Conservation (phyloP, 2,888 invertebrate species). For the Lottia gigantea region DNA sequence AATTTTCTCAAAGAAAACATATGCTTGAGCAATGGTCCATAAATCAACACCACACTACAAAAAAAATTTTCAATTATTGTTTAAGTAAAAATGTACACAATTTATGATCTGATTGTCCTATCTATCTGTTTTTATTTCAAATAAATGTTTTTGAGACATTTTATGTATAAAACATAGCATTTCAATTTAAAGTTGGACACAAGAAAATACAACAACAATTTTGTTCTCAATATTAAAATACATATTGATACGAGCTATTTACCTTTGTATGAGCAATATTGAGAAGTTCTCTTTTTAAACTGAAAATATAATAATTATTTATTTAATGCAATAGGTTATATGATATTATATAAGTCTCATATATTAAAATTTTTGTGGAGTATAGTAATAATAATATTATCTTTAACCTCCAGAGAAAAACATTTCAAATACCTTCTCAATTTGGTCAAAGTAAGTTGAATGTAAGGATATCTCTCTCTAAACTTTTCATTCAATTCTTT, state of each 20-base stretch:
- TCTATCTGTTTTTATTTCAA: too few species aligned
- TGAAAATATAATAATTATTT: constrained; percentile 65
- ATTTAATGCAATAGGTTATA: too few species aligned
- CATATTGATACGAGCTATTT: constrained; percentile 16
- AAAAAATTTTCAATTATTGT: neutral
- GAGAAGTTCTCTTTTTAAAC: constrained; percentile 92
- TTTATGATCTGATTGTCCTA: neutral
- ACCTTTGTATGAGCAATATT: constrained; percentile 61
- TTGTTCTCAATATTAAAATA: too few species aligned
- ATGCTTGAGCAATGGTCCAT: constrained; percentile 93
- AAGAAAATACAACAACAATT: too few species aligned
- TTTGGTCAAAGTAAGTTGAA: constrained; percentile 94
- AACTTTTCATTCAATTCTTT: constrained; percentile 98
- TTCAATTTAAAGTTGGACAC: too few species aligned
- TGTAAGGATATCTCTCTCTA: constrained; percentile 91
- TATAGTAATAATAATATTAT: too few species aligned
- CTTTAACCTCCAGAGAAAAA: too few species aligned
- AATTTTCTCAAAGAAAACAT: constrained; percentile 98
- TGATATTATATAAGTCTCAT: too few species aligned
- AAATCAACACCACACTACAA: constrained; percentile 80
- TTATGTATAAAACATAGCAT: neutral
- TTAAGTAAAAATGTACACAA: neutral
- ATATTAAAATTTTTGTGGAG: too few species aligned
- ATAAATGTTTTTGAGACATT: neutral
- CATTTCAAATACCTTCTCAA: constrained; percentile 80